phyloP scores from a whole-genome alignment of 1,140 invertebrate genomes.

The Cotesia chilonis region DNA sequence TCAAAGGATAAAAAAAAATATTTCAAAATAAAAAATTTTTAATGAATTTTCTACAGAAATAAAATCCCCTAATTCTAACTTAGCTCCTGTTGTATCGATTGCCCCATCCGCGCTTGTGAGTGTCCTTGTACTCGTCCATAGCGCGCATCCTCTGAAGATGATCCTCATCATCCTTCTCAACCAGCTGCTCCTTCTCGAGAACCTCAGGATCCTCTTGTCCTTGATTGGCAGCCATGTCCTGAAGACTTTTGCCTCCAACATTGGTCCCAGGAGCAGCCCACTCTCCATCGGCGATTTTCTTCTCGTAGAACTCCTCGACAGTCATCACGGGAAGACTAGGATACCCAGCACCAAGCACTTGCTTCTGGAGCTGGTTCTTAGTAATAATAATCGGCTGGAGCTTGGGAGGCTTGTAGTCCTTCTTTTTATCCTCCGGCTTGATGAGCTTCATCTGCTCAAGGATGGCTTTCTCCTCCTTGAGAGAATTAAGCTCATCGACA shows the following conservation, averaged over 20 bases:
- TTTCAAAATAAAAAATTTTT: too few species aligned
- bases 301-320: constrained; percentile 95
- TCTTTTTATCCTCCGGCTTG: constrained; percentile 44
- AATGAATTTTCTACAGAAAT: too few species aligned
- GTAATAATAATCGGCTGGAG: constrained; percentile 95
- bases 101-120: constrained; percentile 86
- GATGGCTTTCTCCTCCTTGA: constrained; percentile 77
- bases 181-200: constrained; percentile 67
- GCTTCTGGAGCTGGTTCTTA: constrained; percentile 86
- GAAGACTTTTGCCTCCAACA: constrained; percentile 46
- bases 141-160: constrained; percentile 72
- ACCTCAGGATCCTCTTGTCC: constrained; percentile 53
- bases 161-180: constrained; percentile 82
- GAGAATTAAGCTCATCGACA: constrained; percentile 80
- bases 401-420: constrained; percentile 62
- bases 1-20: too few species aligned
- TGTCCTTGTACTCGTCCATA: constrained; percentile 94
- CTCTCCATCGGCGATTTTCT: constrained; percentile 83
- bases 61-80: constrained; percentile 32
- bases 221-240: constrained; percentile 44
- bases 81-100: constrained; percentile 87
- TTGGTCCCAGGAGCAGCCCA: constrained; percentile 63
- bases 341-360: constrained; percentile 94
- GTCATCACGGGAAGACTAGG: constrained; percentile 91
- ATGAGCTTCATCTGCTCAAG: constrained; percentile 73